A percentile compares a stretch with the other conserved stretches of the same genome.
Conservation (phyloP, 1,140 invertebrate genomes). For the Drosophila paulistorum region DNA sequence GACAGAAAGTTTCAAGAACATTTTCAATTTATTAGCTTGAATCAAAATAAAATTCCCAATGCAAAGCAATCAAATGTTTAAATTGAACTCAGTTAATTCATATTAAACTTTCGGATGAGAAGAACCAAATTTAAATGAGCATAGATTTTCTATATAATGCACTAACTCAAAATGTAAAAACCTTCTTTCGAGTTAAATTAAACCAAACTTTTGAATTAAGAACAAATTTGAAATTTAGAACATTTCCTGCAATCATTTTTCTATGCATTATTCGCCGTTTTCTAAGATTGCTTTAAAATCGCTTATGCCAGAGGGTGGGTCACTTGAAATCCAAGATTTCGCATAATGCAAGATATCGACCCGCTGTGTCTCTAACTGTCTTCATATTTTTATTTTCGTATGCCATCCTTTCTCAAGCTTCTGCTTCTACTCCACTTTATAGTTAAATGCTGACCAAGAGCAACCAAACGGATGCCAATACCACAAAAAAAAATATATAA, state of each 20-base stretch:
- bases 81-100: neutral
- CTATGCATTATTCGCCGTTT: neutral
- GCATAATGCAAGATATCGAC: neutral
- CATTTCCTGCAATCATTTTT: no score
- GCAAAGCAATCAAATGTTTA: slow-evolving; percentile 1
- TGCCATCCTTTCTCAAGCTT: neutral
- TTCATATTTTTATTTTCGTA: slow-evolving; percentile 3
- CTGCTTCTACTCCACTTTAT: neutral
- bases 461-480: neutral
- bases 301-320: neutral
- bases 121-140: no score
- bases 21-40: neutral
- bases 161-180: no score
- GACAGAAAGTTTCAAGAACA: neutral
- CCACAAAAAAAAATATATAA: neutral
- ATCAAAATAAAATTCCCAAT: neutral
- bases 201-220: no score
- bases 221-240: no score
- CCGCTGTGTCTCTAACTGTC: neutral
- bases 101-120: neutral
- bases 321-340: slow-evolving; percentile 1
- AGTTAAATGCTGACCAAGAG: neutral
- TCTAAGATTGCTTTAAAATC: neutral
- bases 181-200: no score
- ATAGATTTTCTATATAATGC: no score